These are phyloP conservation scores for Cataglyphis livida DNA, from an alignment of 2,888 invertebrate genomes.

Conservation along the genomic window DNA sequence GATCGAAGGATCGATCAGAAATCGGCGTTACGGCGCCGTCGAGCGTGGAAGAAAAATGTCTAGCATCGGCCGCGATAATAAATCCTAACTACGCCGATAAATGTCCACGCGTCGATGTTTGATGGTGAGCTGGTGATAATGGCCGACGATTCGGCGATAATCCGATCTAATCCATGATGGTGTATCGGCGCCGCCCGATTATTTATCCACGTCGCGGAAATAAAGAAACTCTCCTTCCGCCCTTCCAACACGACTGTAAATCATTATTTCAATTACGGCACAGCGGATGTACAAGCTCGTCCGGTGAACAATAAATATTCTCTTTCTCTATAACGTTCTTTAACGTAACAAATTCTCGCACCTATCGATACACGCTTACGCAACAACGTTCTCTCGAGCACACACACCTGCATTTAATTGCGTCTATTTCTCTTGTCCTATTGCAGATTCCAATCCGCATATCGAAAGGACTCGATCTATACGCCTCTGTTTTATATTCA, in stretches of 20 bases:
- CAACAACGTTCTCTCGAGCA: slow-evolving; percentile 43
- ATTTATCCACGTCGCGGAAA: slow-evolving; percentile 47
- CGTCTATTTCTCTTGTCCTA: slow-evolving; percentile 53
- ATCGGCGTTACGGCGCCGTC: slow-evolving; percentile 27
- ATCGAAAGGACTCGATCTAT: slow-evolving; percentile 65
- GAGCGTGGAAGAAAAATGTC: slow-evolving; percentile 61
- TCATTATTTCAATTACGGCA: slow-evolving; percentile 66
- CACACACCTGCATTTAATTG: slow-evolving; percentile 64
- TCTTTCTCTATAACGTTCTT: not conserved
- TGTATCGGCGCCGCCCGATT: slow-evolving; percentile 49
- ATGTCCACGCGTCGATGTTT: slow-evolving; percentile 66
- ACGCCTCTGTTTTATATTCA: slow-evolving; percentile 74
- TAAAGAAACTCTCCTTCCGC: slow-evolving; percentile 32
- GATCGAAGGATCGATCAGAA: slow-evolving; percentile 43
- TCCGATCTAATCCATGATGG: slow-evolving; percentile 53
- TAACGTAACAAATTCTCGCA: slow-evolving; percentile 56
- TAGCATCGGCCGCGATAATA: slow-evolving; percentile 62
- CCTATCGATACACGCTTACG: slow-evolving; percentile 55
- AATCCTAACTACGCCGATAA: slow-evolving; percentile 68
- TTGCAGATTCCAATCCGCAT: slow-evolving; percentile 54
- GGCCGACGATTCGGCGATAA: slow-evolving; percentile 68
- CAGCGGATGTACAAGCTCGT: slow-evolving; percentile 36
- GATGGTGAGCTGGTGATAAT: slow-evolving; percentile 68
- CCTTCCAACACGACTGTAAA: slow-evolving; percentile 57
- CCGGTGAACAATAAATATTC: slow-evolving; percentile 65